Percentiles rank a stretch among this genome's conserved stretches.
These are phyloP conservation scores for Temnothorax rugatulus DNA, from an alignment of 2,888 invertebrate genomes.

Conservation along the genomic window DNA sequence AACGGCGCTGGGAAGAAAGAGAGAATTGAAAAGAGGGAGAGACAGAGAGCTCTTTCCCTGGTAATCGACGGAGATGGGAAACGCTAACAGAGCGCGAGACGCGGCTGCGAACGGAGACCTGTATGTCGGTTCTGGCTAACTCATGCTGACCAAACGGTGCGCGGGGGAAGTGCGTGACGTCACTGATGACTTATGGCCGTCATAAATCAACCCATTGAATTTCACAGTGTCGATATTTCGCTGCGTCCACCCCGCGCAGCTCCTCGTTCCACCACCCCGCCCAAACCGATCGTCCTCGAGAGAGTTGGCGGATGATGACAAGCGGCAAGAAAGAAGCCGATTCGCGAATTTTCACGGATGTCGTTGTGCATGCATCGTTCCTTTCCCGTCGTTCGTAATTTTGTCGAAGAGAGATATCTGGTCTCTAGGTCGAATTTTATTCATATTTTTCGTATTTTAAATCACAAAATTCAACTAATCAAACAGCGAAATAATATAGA, in stretches of 20 bases:
- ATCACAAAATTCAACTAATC: neutral
- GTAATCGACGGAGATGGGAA: conserved; percentile 53
- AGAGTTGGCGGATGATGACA: conserved; percentile 48
- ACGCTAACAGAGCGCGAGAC: conserved; percentile 59
- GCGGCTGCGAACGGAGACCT: conserved; percentile 67
- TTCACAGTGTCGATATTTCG: conserved; percentile 81
- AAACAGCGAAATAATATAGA: neutral
- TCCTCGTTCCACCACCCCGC: conserved; percentile 43
- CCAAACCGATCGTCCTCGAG: conserved; percentile 58
- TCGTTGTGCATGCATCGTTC: neutral
- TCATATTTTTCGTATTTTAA: neutral
- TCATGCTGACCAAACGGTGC: conserved; percentile 62
- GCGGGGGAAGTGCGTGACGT: conserved; percentile 75
- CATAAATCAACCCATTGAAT: conserved; percentile 83
- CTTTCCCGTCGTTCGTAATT: neutral
- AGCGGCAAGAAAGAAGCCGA: conserved; percentile 36
- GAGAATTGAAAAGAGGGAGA: conserved; percentile 32
- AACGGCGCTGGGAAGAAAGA: conserved; percentile 2
- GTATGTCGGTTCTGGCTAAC: conserved; percentile 52
- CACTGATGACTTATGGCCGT: conserved; percentile 80
- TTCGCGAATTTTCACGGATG: conserved; percentile 54
- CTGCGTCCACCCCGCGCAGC: conserved; percentile 54
- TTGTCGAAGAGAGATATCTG: neutral
- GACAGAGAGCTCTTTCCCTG: neutral
- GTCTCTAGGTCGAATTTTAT: neutral